A percentile compares a stretch with the other conserved stretches of the same genome.
These are phyloP conservation scores for Orycteropus afer DNA, from an alignment of 2,113 vertebrate genomes.

Conservation along the genomic window DNA sequence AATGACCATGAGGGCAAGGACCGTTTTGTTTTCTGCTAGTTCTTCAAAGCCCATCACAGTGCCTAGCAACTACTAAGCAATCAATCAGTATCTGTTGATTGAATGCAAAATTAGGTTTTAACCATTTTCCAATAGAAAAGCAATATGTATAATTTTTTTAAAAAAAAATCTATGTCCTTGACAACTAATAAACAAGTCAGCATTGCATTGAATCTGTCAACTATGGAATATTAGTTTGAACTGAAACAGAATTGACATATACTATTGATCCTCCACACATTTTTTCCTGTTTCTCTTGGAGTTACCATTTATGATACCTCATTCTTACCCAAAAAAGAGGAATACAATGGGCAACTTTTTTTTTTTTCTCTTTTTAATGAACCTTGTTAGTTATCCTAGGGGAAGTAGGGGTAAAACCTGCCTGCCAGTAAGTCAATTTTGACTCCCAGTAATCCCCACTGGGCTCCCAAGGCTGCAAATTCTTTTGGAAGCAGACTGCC, in stretches of 20 bases:
- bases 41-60: neutral
- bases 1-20: neutral
- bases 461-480: too few relatives aligned
- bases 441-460: too few relatives aligned
- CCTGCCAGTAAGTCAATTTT: too few relatives aligned
- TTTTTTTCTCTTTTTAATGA: neutral
- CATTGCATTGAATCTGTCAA: slow-evolving; percentile 14
- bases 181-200: neutral
- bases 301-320: neutral
- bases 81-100: neutral
- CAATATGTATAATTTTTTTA: neutral
- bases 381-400: neutral
- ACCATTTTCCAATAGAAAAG: slow-evolving; percentile 7
- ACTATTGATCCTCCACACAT: neutral
- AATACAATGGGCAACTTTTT: neutral
- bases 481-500: too few relatives aligned
- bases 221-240: slow-evolving; percentile 13
- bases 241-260: neutral
- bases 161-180: neutral
- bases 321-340: neutral
- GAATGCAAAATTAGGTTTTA: neutral
- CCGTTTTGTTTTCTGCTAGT: neutral
- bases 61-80: neutral
- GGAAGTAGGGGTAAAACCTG: too few relatives aligned
- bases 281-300: neutral